Evolutionary conservation across 2,888 invertebrate genomes (phyloP).

Genomic region (Agonopterix alstromeriana): DNA sequence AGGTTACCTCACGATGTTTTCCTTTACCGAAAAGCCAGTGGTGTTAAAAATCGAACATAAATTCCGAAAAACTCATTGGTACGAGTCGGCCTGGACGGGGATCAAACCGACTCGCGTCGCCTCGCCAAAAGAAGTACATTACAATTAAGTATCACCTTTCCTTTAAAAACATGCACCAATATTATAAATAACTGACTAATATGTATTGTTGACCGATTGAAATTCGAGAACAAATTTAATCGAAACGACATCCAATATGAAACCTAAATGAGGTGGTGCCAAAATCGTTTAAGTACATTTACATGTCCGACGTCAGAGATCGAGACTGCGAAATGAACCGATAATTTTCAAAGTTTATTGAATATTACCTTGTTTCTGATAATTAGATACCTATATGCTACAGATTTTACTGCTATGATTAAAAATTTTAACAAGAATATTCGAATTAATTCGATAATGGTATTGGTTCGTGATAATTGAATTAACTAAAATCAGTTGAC

Average conservation of each 20-base stretch:
- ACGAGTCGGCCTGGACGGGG: too few species aligned
- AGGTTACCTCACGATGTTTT: too few species aligned
- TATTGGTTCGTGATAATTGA: not conserved
- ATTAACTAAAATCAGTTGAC: not conserved
- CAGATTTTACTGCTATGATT: not conserved
- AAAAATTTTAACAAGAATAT: not conserved
- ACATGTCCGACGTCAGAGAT: constrained; percentile 31
- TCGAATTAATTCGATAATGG: not conserved
- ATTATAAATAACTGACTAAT: constrained; percentile 21
- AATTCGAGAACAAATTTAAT: constrained; percentile 37
- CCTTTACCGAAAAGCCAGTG: too few species aligned
- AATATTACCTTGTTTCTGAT: not conserved
- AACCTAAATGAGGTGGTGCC: constrained; percentile 33
- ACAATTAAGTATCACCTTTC: constrained; percentile 12
- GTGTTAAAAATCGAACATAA: too few species aligned
- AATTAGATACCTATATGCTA: not conserved
- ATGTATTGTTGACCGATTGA: constrained; percentile 16
- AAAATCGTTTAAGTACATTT: constrained; percentile 43
- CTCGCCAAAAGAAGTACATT: too few species aligned
- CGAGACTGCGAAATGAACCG: constrained; percentile 26
- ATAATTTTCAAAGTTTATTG: constrained; percentile 23
- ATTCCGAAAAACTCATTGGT: too few species aligned
- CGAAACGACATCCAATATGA: constrained; percentile 31
- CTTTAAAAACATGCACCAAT: constrained; percentile 7
- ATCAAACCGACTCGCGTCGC: too few species aligned